A percentile compares a stretch with the other conserved stretches of the same genome.
phyloP scores from a whole-genome alignment of 2,888 invertebrate species.

The Globia sparganii region DNA sequence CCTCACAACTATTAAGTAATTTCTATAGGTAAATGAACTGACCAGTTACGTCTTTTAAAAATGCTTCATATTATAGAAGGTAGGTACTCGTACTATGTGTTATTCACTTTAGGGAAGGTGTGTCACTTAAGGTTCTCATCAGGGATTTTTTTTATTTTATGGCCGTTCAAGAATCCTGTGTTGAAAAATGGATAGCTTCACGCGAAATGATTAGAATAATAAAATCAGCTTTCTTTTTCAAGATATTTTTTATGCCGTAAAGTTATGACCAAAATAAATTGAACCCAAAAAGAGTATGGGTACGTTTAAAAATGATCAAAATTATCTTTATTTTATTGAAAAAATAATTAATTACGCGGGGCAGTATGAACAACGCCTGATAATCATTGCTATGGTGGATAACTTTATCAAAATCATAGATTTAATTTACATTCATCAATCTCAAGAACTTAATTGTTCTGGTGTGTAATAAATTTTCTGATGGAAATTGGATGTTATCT shows the following conservation, averaged over 20 bases:
- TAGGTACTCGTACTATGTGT: too few species aligned
- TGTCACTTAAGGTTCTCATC: constrained; percentile 36
- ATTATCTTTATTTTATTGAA: too few species aligned
- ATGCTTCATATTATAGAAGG: constrained; percentile 4
- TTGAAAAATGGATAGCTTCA: constrained; percentile 47
- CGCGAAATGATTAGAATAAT: constrained; percentile 61
- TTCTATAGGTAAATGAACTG: not conserved
- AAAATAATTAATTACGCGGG: too few species aligned
- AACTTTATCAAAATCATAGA: not conserved
- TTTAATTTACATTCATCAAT: constrained; percentile 25
- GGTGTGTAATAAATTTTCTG: constrained; percentile 1
- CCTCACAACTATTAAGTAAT: not conserved
- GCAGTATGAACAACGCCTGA: not conserved
- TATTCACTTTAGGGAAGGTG: constrained; percentile 18
- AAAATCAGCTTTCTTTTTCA: constrained; percentile 46
- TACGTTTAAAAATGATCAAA: too few species aligned
- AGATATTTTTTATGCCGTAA: constrained; percentile 2
- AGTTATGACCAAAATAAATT: not conserved
- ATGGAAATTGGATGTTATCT: constrained; percentile 11
- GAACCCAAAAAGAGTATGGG: not conserved
- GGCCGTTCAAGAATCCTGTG: constrained; percentile 49
- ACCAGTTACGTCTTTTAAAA: not conserved
- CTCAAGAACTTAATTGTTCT: constrained; percentile 25
- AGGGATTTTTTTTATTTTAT: constrained; percentile 59
- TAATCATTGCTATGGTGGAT: not conserved